These are phyloP conservation scores for Psittacula echo DNA, from an alignment of 2,797 vertebrate genomes.

Conservation along the genomic window DNA sequence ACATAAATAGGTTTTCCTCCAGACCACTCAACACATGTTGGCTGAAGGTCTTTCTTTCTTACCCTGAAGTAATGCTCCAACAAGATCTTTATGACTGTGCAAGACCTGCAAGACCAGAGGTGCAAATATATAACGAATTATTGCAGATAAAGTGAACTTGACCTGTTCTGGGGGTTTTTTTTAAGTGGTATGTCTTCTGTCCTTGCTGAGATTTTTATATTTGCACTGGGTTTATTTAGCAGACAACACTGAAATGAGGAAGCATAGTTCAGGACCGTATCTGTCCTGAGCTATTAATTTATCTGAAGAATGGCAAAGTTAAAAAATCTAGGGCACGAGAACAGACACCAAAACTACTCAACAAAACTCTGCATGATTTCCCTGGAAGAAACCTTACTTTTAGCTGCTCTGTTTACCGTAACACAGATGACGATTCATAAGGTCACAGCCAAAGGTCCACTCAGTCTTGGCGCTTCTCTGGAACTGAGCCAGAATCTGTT, in stretches of 20 bases:
- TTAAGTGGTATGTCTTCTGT: not conserved
- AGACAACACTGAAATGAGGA: not conserved
- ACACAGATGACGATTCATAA: not conserved
- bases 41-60: not conserved
- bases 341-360: not conserved
- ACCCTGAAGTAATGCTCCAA: rapidly evolving
- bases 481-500: not conserved
- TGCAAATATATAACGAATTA: not conserved
- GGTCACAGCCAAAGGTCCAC: not conserved
- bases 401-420: not conserved
- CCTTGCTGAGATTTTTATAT: not conserved
- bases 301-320: not conserved
- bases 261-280: not conserved
- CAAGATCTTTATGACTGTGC: not conserved
- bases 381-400: not conserved
- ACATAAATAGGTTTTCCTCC: not conserved
- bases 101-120: not conserved
- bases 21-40: not conserved
- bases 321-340: not conserved
- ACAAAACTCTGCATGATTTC: not conserved
- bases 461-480: not conserved
- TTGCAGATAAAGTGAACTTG: not conserved
- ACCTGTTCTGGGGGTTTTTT: not conserved
- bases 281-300: not conserved
- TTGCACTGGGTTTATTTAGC: not conserved